Evolutionary conservation across 2,888 invertebrate genomes (phyloP), one percentile per base, ranked within the genome.

Genomic region (Conus canariensis): DNA sequence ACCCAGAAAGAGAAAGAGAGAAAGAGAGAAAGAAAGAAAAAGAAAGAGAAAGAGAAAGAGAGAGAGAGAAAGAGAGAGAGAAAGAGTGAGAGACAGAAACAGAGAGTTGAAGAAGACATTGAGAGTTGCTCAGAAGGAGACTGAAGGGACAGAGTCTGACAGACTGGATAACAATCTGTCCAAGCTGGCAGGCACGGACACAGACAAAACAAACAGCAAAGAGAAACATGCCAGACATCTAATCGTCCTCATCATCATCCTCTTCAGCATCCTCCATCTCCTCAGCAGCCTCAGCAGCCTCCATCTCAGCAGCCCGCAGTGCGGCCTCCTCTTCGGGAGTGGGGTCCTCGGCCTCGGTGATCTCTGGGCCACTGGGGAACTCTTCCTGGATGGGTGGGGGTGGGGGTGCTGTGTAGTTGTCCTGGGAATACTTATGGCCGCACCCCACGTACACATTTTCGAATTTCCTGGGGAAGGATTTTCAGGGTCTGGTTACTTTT

Each of bases 391-490:
- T 97, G 7, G 96, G 95, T 6, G 98, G 97, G 93, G 98, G 96
- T 90, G 97, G 97, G 87, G 97, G 96, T 60, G 98, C 98, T 3
- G 97, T 97, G 96, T 97, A 98, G 96, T 98, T 98, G 64, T 97
- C 96, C 7, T 97, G 96, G 19, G 97, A 97, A 94, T 97, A 97
- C 96, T 99, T 99, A 90, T 97, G 97, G 0, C 98, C 98, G 97
- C 97, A 98, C 0, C 98, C 98, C 93, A 98, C 96, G 96, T 98
- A 98, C 92, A 98, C 96, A 92, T 98, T 98, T 93, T 97, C 98
- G 89, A 97, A 97, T 92, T 97, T 97, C 95, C 98, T 98, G 95
- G 45, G 95, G 70, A 70, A 19, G 19, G 70, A 22, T 22, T 7
- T 22, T 22, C 70, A 45, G 45, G 3, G 45, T 45, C 45, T 45